Evolutionary conservation across 2,888 invertebrate species (phyloP).

Genomic region (Tenodera sinensis): DNA sequence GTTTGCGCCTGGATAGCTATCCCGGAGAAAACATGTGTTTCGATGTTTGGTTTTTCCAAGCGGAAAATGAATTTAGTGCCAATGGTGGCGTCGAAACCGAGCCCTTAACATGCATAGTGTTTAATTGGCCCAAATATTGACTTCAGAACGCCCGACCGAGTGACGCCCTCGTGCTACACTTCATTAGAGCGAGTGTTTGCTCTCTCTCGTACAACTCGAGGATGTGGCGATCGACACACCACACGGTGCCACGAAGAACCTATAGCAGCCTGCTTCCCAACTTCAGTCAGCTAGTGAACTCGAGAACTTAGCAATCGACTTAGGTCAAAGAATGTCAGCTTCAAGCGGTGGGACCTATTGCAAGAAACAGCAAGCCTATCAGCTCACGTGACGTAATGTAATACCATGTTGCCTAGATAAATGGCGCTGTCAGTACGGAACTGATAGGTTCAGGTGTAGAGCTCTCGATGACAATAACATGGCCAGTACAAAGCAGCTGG

Average conservation of each 20-base stretch:
- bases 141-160: not conserved
- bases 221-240: not conserved
- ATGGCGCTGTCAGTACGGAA: too few species aligned
- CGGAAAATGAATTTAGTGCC: not conserved
- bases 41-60: not conserved
- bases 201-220: not conserved
- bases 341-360: too few species aligned
- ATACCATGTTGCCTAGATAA: too few species aligned
- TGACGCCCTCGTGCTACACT: not conserved
- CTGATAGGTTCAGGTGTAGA: too few species aligned
- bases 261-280: not conserved
- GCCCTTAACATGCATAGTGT: not conserved
- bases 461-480: too few species aligned
- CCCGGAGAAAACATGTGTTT: not conserved
- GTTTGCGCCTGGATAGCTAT: not conserved
- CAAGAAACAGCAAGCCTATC: too few species aligned
- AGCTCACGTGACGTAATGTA: too few species aligned
- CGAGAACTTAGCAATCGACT: too few species aligned
- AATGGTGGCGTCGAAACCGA: not conserved
- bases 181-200: not conserved
- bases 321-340: too few species aligned
- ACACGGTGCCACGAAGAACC: not conserved
- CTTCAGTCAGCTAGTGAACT: too few species aligned
- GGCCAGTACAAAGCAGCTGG: too few species aligned
- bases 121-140: not conserved